Conservation (phyloP, 1,140 invertebrate species). For the Nasonia longicornis region DNA sequence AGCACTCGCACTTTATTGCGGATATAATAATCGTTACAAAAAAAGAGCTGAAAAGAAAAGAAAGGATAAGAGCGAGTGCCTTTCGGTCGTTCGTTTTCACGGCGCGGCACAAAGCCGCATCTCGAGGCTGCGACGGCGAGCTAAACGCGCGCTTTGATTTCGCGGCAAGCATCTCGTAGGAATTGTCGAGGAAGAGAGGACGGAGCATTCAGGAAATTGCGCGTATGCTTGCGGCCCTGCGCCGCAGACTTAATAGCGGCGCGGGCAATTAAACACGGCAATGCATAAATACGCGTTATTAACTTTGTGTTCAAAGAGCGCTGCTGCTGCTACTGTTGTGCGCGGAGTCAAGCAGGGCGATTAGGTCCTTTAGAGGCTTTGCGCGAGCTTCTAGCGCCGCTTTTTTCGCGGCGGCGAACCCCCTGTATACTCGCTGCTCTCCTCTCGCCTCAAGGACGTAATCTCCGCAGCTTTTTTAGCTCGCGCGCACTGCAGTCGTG, state of each 20-base stretch:
- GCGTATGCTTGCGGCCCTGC: slow-evolving; percentile 19
- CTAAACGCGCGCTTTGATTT: slow-evolving; percentile 39
- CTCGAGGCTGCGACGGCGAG: not conserved
- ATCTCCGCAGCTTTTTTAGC: slow-evolving; percentile 46
- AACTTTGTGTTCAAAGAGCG: slow-evolving; percentile 61
- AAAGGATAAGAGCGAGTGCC: not conserved
- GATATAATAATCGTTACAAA: no score
- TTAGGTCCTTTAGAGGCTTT: slow-evolving; percentile 53
- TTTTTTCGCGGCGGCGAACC: not conserved
- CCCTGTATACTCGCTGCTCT: not conserved
- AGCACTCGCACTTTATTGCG: no score
- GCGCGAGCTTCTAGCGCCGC: slow-evolving; percentile 1
- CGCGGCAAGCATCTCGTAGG: slow-evolving; percentile 25
- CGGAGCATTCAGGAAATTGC: slow-evolving; percentile 39
- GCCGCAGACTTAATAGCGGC: slow-evolving; percentile 54
- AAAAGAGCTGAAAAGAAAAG: not conserved
- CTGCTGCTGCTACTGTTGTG: not conserved
- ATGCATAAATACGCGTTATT: slow-evolving; percentile 64
- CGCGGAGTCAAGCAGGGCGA: slow-evolving; percentile 45
- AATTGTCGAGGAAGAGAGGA: slow-evolving; percentile 29
- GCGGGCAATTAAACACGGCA: slow-evolving; percentile 61
- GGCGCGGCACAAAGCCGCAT: slow-evolving; percentile 1
- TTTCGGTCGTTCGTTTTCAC: not conserved
- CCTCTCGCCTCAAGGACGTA: slow-evolving; percentile 43
- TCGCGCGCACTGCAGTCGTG: not conserved